Evolutionary conservation across 1,140 invertebrate genomes (phyloP), one percentile per base, ranked within the genome.

Genomic region (Drosophila ohnishii): DNA sequence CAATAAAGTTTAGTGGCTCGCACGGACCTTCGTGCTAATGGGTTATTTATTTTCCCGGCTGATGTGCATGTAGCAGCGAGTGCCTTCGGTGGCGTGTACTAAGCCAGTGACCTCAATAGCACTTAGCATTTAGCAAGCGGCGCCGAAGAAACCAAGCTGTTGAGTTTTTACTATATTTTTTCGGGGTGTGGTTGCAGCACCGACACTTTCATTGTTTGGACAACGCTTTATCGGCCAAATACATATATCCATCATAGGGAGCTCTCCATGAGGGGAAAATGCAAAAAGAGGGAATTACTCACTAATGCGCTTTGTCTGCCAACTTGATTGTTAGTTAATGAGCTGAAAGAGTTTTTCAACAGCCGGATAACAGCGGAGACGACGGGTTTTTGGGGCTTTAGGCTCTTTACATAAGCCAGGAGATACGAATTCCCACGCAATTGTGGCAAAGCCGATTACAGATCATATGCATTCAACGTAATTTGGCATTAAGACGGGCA

Each of bases 11-110:
- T 61, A 51, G 56, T 67, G 42, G 63, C 47, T 56, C 19, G 62
- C 64, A 69, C 84, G 62, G 75, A 69, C 83, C 83, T 87, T 87
- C 83, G 83, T 87, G 83, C 76, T 80, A 87, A 88, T 87, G 79
- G 79, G 84, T 87, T 87, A 83, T 87, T 88, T 87, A 88, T 83
- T 86, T 87, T 79, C 50, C 56, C 60, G 64, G 51, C 63, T 55
- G 48, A 73, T 77, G 61, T 59, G 53, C 45, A 59, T 69, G 60
- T 62, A 50, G 32, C 51, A 81, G 47, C 55, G 51, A 57, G 34
- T 71, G 78, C 40, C 40, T 56, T 50, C 60, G 59, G 56, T 84
- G 56, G 81, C 81, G 82, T 85, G 81, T 84, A 86, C 64, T 66
- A 81, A 85, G 55, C 81, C 74, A 81, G 69, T 85, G 83, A 87